These are phyloP conservation scores for Hylaea fasciaria DNA, from an alignment of 2,888 invertebrate species.

Conservation along the genomic window DNA sequence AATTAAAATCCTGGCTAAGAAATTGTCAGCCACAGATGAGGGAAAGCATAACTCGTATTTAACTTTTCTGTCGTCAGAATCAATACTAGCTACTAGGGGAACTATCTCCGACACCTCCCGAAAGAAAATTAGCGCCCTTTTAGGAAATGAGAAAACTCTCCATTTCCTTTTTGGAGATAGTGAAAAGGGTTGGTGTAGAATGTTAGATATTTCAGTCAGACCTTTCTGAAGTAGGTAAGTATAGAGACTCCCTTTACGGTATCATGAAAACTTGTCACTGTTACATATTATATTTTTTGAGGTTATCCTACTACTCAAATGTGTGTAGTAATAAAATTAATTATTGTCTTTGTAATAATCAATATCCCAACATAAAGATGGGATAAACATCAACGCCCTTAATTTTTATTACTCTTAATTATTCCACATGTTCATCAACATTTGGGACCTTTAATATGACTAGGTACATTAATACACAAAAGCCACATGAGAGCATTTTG, in stretches of 20 bases:
- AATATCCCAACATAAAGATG: too few species aligned
- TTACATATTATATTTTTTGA: background rate
- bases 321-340: too few species aligned
- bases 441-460: too few species aligned
- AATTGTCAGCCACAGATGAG: conserved; percentile 26
- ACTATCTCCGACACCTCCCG: conserved; percentile 42
- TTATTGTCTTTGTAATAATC: too few species aligned
- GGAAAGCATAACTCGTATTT: conserved; percentile 33
- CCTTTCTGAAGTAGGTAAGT: conserved; percentile 17
- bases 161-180: conserved; percentile 43
- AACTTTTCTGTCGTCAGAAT: conserved; percentile 40
- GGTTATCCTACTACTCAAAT: too few species aligned
- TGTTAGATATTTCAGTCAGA: conserved; percentile 34
- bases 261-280: background rate
- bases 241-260: background rate
- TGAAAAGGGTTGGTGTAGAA: conserved; percentile 45
- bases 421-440: too few species aligned
- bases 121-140: conserved; percentile 54
- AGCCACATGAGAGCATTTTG: conserved; percentile 33
- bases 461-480: conserved; percentile 5
- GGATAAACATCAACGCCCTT: too few species aligned
- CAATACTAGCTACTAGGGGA: conserved; percentile 38
- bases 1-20: conserved; percentile 30
- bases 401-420: too few species aligned
- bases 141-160: conserved; percentile 51